Conservation (phyloP, 2,888 invertebrate genomes). For the Coecobrya sp. region DNA sequence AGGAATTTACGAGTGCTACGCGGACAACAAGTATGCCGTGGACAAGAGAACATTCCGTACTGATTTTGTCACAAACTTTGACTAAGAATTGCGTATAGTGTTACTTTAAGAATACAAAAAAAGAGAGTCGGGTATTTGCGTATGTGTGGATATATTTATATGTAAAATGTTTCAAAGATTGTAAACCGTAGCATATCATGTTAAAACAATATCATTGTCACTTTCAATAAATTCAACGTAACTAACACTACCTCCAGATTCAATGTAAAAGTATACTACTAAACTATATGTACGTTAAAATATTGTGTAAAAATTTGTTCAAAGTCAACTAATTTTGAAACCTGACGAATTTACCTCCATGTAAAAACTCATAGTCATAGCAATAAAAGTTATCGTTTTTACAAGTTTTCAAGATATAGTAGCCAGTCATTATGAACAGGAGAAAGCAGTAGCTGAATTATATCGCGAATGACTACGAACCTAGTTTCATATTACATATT, state of each 20-base stretch:
- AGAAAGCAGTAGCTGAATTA: neutral
- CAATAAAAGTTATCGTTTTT: constrained; percentile 35
- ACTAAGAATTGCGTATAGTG: constrained; percentile 87
- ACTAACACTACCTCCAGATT: neutral
- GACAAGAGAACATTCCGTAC: constrained; percentile 97
- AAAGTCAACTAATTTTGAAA: constrained; percentile 11
- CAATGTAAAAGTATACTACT: neutral
- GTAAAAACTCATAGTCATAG: neutral
- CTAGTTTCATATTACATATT: no score
- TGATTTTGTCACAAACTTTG: constrained; percentile 96
- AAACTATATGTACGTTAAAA: neutral
- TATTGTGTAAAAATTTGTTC: neutral
- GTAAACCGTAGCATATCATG: constrained; percentile 30
- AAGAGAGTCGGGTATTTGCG: neutral
- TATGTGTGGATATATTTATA: neutral
- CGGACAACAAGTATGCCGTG: constrained; percentile 97
- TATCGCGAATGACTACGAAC: neutral
- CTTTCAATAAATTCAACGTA: constrained; percentile 4
- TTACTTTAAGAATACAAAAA: neutral
- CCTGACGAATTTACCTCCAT: constrained; percentile 54
- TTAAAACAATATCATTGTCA: constrained; percentile 25
- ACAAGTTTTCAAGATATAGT: neutral
- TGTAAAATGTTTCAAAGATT: constrained; percentile 14
- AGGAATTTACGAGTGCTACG: constrained; percentile 95
- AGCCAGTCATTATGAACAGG: neutral